Evolutionary conservation across 2,797 vertebrate genomes (phyloP), one percentile per base, ranked within the genome.

Genomic region (Centroberyx gerrardi): DNA sequence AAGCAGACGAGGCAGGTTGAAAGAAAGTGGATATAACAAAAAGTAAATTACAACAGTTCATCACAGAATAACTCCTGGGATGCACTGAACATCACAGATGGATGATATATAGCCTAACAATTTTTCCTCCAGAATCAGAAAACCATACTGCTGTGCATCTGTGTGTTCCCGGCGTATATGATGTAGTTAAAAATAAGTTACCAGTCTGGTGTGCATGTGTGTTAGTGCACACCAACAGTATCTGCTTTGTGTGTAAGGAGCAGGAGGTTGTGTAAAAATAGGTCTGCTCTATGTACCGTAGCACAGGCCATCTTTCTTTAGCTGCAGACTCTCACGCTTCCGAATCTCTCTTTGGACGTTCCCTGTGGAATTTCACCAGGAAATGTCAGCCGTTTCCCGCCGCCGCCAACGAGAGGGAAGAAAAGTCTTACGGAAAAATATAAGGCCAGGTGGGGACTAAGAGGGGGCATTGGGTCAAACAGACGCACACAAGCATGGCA

Each of bases 241-340:
- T 38, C 40, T 4, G 17, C n/a, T 46, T 29, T 60, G 33, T 40
- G 55, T 29, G 31, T 63, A 51, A 61, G 53, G 40, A 60, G 65
- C 65, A 68, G 27, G 55, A 31, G 59, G 62, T 9, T 7, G 28
- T 44, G 54, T 71, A 51, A 74, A 83, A 75, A 71, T 54, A 74
- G 55, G 5, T 29, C 33, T 33, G 2, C 8, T 40, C 28, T 18
- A 18, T 12, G 38, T 28, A 38, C 17, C 17, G 60, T 68, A 68
- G 61, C 40, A 42, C 14, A 27, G 52, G 52, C 29, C 31, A 3
- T 62, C 52, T 63, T 73, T 72, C 55, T 80, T 70, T 33, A 69
- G 61, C 46, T 31, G 42, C 38, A 31, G 0, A 1, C 29, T 28
- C 33, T 4, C 12, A 14, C 0, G 7, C 71, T 72, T 18, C 17